Evolutionary conservation across 2,888 invertebrate genomes (phyloP).

Genomic region (Tachina fera): DNA sequence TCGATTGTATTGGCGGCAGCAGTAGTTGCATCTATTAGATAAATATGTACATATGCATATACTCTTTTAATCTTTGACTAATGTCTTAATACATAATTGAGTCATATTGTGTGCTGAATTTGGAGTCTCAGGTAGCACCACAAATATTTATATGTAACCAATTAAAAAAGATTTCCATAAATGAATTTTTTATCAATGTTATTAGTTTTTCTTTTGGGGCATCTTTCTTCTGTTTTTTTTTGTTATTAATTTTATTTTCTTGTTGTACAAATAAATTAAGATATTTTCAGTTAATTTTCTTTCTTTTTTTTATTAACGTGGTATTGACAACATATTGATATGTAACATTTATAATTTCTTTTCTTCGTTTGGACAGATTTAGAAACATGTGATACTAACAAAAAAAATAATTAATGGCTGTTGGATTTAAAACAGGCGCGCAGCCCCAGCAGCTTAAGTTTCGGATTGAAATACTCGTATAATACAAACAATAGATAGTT

Average conservation of each 20-base stretch:
- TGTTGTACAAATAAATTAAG: conserved; percentile 54
- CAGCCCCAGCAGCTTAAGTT: not conserved
- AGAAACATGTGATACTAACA: not conserved
- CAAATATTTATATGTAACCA: conserved; percentile 70
- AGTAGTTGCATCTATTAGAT: not conserved
- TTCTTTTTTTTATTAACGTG: not conserved
- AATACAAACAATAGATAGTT: too few species aligned
- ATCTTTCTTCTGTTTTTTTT: conserved; percentile 13
- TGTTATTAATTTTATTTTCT: not conserved
- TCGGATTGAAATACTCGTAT: not conserved
- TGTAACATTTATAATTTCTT: conserved; percentile 40
- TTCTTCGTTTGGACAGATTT: conserved; percentile 7
- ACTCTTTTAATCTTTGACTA: conserved; percentile 29
- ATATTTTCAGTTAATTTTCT: conserved; percentile 44
- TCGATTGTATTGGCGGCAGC: not conserved
- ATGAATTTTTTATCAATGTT: conserved; percentile 53
- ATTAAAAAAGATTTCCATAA: conserved; percentile 57
- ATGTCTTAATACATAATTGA: conserved; percentile 41
- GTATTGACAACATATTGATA: conserved; percentile 62
- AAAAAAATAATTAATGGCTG: conserved; percentile 37
- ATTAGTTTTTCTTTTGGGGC: not conserved
- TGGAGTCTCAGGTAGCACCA: conserved; percentile 63
- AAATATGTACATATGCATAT: not conserved
- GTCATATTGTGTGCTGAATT: conserved; percentile 46
- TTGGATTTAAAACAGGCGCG: conserved; percentile 46